These are phyloP conservation scores for Ctenoplectra terminalis DNA, from an alignment of 1,140 invertebrate species.

Conservation along the genomic window DNA sequence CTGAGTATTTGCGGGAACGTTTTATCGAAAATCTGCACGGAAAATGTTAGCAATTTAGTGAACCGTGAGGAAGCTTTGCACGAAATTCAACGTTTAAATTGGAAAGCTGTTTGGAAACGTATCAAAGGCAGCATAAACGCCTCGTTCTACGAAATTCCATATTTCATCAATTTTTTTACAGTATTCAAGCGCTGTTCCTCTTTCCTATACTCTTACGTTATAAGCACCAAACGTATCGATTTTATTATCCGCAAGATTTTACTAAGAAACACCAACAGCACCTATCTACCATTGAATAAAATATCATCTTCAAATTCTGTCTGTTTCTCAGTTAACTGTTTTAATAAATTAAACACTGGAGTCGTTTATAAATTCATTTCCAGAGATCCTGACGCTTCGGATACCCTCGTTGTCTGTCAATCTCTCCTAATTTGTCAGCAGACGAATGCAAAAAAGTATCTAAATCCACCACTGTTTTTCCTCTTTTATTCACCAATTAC, in stretches of 20 bases:
- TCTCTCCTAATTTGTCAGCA: no score
- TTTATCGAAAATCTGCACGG: not conserved
- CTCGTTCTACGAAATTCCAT: not conserved
- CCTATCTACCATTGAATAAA: not conserved
- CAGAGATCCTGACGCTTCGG: no score
- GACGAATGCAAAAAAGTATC: no score
- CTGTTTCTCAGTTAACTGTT: no score
- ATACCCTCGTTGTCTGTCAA: no score
- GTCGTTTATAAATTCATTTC: no score
- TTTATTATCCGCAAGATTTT: not conserved
- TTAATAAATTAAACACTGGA: no score
- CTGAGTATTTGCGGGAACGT: not conserved
- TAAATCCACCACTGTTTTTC: no score
- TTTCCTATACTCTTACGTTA: not conserved
- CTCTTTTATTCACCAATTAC: no score
- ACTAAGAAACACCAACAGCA: not conserved
- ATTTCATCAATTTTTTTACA: not conserved
- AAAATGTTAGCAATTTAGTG: not conserved
- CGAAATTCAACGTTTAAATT: conserved; percentile 1
- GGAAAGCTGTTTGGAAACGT: not conserved
- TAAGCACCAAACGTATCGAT: not conserved
- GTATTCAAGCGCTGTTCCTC: not conserved
- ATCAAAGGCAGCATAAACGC: not conserved
- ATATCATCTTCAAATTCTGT: not conserved
- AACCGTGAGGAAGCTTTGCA: not conserved